Conservation (phyloP, 2,888 invertebrate genomes). For the Chironomus riparius region DNA sequence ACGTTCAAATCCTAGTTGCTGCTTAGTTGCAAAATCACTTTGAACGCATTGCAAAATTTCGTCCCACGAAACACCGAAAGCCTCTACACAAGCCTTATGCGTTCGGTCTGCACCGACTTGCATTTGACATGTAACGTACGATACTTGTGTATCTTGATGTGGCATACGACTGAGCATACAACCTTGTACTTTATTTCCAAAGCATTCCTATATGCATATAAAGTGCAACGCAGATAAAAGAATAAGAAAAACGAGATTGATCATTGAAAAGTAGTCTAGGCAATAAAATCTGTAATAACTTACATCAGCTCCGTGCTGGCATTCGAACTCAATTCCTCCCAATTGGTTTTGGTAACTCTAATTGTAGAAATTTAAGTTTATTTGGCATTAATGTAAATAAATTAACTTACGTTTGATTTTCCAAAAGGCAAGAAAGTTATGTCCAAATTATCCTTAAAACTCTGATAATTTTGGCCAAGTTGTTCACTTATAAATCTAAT, state of each 20-base stretch:
- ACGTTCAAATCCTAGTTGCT: slow-evolving; percentile 45
- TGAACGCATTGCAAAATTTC: slow-evolving; percentile 40
- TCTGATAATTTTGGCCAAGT: slow-evolving; percentile 45
- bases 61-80: slow-evolving; percentile 38
- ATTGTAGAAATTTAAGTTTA: neutral
- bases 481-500: slow-evolving; percentile 47
- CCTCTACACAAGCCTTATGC: slow-evolving; percentile 41
- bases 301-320: slow-evolving; percentile 51
- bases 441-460: slow-evolving; percentile 45
- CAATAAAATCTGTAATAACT: neutral
- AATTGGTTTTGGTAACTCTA: neutral
- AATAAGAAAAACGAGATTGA: too few relatives aligned
- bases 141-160: slow-evolving; percentile 37
- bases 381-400: neutral
- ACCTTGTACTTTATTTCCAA: slow-evolving; percentile 53
- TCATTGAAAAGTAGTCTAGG: neutral
- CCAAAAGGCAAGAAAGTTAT: slow-evolving; percentile 55
- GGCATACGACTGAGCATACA: slow-evolving; percentile 45
- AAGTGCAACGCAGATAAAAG: too few relatives aligned
- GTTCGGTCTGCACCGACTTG: slow-evolving; percentile 31
- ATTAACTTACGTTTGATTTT: slow-evolving; percentile 49
- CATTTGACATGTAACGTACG: slow-evolving; percentile 51
- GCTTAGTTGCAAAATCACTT: slow-evolving; percentile 39
- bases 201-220: slow-evolving; percentile 45
- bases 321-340: slow-evolving; percentile 42